Percentiles rank a stretch among this genome's conserved stretches.
Evolutionary conservation across 92 coral and sea anemone genomes (phyloP).

Genomic region (Chrysogorgia sp.): DNA sequence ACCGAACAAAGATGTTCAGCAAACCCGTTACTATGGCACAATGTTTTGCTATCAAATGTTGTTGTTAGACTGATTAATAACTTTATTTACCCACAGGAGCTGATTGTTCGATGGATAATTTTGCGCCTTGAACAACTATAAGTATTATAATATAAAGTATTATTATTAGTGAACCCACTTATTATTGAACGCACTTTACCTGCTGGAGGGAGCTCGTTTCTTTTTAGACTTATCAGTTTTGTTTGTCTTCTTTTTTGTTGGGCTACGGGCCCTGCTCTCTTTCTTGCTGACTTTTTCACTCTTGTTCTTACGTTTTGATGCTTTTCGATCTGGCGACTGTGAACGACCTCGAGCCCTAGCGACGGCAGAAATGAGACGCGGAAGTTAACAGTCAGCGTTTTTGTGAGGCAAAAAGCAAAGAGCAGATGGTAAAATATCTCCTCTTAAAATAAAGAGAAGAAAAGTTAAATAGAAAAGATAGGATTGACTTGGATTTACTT

Average conservation of each 20-base stretch:
- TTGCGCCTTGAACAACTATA: too few relatives aligned
- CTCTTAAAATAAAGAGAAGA: background rate
- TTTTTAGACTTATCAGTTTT: slow-evolving; percentile 58
- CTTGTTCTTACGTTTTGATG: slow-evolving; percentile 77
- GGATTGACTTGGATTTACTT: slow-evolving; percentile 44
- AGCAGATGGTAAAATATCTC: background rate
- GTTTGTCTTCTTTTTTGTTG: slow-evolving; percentile 68
- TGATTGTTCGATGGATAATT: too few relatives aligned
- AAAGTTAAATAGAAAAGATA: background rate
- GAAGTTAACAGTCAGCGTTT: background rate
- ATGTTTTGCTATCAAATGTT: background rate
- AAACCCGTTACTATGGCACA: background rate
- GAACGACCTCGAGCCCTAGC: slow-evolving; percentile 39
- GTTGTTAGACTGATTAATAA: background rate
- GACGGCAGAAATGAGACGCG: background rate
- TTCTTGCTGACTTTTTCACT: slow-evolving; percentile 64
- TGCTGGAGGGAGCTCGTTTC: slow-evolving; percentile 76
- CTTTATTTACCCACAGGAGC: too few relatives aligned
- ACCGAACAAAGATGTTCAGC: too few relatives aligned
- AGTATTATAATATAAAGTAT: too few relatives aligned
- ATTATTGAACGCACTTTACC: too few relatives aligned
- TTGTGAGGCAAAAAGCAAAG: background rate
- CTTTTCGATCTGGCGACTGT: slow-evolving; percentile 70
- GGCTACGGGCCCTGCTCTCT: slow-evolving; percentile 88
- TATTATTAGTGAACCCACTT: too few relatives aligned